Base-by-base conservation (phyloP, 2,797 vertebrate genomes). In the Florisuga fusca region DNA sequence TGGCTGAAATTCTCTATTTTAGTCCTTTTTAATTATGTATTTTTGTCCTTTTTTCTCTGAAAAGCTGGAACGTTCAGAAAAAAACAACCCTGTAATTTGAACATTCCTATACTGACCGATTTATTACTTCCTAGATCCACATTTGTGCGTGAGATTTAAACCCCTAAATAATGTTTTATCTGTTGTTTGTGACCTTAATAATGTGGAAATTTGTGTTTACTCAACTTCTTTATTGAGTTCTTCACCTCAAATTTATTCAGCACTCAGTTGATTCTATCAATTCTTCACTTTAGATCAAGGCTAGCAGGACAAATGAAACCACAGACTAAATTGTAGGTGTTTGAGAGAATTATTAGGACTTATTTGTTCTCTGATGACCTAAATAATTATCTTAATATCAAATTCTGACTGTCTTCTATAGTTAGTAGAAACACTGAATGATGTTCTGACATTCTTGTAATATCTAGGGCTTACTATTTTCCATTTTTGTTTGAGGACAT, bases 201-300 rank as follows among this genome's bases (percentile, higher is more conserved):
- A 81, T 66, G 15, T 53, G 33, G 45, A 84, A 91, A 86, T 58
- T 78, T 78, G 27, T 75, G 58, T 89, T 94, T 94, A 79, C 84
- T 53, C 57, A 71, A 90, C 74, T 93, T 92, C 76, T 84, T 95
- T 75, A 73, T 61, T 34, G 77, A 84, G 81, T 53, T 87, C 84
- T 95, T 94, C 82, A 92, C 59, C 73, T 90, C 51, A 87, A 53
- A 69, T 96, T 93, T 93, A 63, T 86, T 88, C 41, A 71, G 23
- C 13, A 58, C 36, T 83, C 36, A 17, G 22, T 94, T 87, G 89
- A 51, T 67, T 82, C 80, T 34, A 15, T 61, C 59, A 80, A 48
- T 71, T 85, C 63, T 77, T 90, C 78, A 53, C 27, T 85, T 57
- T 33, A 57, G 41, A 78, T 81, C 67, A 89, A 67, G 74, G 63